These are phyloP conservation scores for Microplitis mediator DNA, from an alignment of 1,140 invertebrate genomes.

Conservation along the genomic window DNA sequence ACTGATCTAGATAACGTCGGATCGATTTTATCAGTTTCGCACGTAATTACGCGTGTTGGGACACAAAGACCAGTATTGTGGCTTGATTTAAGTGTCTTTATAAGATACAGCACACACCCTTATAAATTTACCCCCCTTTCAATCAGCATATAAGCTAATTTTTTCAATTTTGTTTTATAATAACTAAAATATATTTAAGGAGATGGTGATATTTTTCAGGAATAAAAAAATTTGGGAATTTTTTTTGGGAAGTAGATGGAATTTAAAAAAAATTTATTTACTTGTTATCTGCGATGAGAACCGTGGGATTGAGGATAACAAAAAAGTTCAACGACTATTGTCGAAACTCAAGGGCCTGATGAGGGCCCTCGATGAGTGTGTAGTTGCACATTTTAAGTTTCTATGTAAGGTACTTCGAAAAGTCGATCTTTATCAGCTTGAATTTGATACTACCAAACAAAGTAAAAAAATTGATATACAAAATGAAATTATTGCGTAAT, in stretches of 20 bases:
- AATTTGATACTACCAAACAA: too few relatives aligned
- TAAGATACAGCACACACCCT: not conserved
- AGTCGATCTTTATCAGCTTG: not conserved
- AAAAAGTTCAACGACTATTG: conserved; percentile 19
- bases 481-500: too few relatives aligned
- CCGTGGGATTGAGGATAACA: conserved; percentile 25
- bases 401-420: not conserved
- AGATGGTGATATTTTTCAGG: too few relatives aligned
- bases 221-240: conserved; percentile 15
- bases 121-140: not conserved
- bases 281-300: conserved; percentile 28
- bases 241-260: not conserved
- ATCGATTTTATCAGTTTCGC: conserved; percentile 61
- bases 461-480: too few relatives aligned
- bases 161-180: not conserved
- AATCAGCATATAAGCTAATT: not conserved
- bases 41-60: conserved; percentile 61
- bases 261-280: conserved; percentile 15
- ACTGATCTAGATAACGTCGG: conserved; percentile 51
- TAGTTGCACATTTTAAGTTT: conserved; percentile 30
- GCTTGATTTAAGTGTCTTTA: conserved; percentile 40
- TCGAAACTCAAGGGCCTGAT: conserved; percentile 24
- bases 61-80: conserved; percentile 47
- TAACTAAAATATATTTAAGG: too few relatives aligned
- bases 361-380: conserved; percentile 5